phyloP scores from a whole-genome alignment of 2,797 vertebrate species.

The Microctenopoma stevenorrisi region DNA sequence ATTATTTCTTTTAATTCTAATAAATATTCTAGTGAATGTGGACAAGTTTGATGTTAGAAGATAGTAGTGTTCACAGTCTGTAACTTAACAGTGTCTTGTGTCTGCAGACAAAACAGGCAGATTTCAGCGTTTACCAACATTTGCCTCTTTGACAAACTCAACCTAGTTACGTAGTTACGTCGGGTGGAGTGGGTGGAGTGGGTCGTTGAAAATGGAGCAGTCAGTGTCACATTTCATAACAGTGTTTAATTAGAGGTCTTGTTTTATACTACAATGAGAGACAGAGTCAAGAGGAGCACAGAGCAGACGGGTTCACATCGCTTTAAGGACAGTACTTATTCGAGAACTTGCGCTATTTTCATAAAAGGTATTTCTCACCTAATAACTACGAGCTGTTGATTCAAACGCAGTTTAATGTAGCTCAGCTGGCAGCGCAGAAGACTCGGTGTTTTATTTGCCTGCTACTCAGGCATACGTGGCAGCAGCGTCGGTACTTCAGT shows the following conservation, averaged over 20 bases:
- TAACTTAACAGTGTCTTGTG: neutral
- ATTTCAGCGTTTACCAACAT: neutral
- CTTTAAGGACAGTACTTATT: conserved; percentile 32
- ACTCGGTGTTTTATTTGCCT: conserved; percentile 9
- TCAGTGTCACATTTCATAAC: conserved; percentile 54
- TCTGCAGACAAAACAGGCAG: neutral
- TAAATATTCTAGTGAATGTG: too few relatives aligned
- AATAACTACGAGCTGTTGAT: neutral
- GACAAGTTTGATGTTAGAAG: too few relatives aligned
- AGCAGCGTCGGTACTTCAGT: conserved; percentile 14
- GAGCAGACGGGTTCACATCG: conserved; percentile 37
- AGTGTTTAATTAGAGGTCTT: conserved; percentile 15
- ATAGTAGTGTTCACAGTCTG: too few relatives aligned
- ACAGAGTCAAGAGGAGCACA: conserved; percentile 52
- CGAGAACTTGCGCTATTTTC: conserved; percentile 2
- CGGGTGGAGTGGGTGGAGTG: neutral
- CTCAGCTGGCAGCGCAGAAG: too few relatives aligned
- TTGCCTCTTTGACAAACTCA: neutral
- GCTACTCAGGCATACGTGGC: conserved; percentile 68
- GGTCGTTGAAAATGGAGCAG: neutral
- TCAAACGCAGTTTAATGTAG: too few relatives aligned
- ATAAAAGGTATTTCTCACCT: conserved; percentile 54
- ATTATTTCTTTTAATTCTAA: too few relatives aligned
- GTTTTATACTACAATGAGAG: conserved; percentile 34
- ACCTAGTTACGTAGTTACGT: neutral